Percentiles rank a stretch among this genome's conserved stretches.
phyloP scores from a whole-genome alignment of 2,888 invertebrate genomes.

The Troglohyphantes excavatus region DNA sequence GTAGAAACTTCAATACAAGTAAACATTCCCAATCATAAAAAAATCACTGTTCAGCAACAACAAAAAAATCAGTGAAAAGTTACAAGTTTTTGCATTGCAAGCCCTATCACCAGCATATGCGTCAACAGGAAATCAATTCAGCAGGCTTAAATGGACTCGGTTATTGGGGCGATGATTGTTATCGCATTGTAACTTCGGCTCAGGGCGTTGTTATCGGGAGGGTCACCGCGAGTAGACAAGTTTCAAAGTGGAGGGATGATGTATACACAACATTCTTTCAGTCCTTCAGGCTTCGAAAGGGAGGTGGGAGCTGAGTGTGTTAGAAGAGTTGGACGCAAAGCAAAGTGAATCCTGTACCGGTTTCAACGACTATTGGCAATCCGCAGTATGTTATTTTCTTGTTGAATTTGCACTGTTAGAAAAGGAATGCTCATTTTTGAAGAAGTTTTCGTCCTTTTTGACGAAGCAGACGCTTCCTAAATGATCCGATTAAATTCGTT shows the following conservation, averaged over 20 bases:
- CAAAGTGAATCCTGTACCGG: too few relatives aligned
- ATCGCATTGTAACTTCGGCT: conserved; percentile 55
- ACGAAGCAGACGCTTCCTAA: too few relatives aligned
- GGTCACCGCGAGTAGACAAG: conserved; percentile 29
- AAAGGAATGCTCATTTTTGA: too few relatives aligned
- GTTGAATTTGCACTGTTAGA: too few relatives aligned
- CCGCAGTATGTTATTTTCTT: too few relatives aligned
- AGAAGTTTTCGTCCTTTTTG: too few relatives aligned
- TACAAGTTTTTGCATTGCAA: background rate
- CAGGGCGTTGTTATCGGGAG: conserved; percentile 44
- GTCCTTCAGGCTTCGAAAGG: too few relatives aligned
- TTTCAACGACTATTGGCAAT: too few relatives aligned
- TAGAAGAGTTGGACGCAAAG: too few relatives aligned
- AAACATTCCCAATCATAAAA: background rate
- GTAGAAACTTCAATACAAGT: background rate
- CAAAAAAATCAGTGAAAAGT: background rate
- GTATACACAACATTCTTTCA: conserved; percentile 5
- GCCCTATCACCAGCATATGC: conserved; percentile 11
- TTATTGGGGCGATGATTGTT: conserved; percentile 48
- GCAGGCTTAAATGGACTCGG: conserved; percentile 21
- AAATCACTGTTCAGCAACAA: background rate
- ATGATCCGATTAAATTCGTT: too few relatives aligned
- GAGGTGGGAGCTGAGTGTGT: too few relatives aligned
- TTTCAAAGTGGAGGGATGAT: conserved; percentile 15
- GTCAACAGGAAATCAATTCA: conserved; percentile 73